phyloP scores from a whole-genome alignment of 2,888 invertebrate species.

The Drosophila infuscata region DNA sequence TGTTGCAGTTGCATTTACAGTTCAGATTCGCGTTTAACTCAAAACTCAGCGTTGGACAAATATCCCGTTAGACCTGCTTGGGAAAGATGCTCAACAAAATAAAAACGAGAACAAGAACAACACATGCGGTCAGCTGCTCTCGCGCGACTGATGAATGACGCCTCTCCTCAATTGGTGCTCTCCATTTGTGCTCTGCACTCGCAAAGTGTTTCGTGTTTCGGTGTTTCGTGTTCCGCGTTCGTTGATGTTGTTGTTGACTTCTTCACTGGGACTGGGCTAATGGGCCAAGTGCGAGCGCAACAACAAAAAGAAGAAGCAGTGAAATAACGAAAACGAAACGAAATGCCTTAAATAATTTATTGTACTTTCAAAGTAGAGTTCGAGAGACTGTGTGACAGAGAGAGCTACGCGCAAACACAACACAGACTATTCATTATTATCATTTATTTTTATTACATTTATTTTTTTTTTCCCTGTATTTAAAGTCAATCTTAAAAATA shows the following conservation, averaged over 20 bases:
- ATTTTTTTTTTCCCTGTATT: neutral
- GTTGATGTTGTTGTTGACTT: constrained; percentile 56
- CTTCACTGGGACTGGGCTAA: constrained; percentile 60
- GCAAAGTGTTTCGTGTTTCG: constrained; percentile 16
- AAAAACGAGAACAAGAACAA: neutral
- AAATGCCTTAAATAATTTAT: constrained; percentile 75
- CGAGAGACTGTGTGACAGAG: neutral
- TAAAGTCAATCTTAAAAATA: constrained; percentile 17
- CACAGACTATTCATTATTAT: neutral
- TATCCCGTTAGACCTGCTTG: constrained; percentile 1
- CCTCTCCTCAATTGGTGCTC: constrained; percentile 7
- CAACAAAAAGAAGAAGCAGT: constrained; percentile 34
- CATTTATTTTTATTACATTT: neutral
- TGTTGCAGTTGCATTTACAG: constrained; percentile 13
- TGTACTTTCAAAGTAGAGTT: constrained; percentile 48
- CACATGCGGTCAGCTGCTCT: constrained; percentile 66
- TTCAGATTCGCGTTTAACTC: constrained; percentile 1
- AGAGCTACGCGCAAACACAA: constrained; percentile 11
- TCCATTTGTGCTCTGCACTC: constrained; percentile 30
- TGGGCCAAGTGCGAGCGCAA: constrained; percentile 59
- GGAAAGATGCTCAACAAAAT: constrained; percentile 33
- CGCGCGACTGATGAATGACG: constrained; percentile 67
- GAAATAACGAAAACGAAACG: constrained; percentile 60
- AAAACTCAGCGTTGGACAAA: constrained; percentile 7
- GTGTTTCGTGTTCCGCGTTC: constrained; percentile 11